A percentile compares a stretch with the other conserved stretches of the same genome.
phyloP scores from a whole-genome alignment of 2,797 vertebrate genomes.

The Linurgus olivaceus region DNA sequence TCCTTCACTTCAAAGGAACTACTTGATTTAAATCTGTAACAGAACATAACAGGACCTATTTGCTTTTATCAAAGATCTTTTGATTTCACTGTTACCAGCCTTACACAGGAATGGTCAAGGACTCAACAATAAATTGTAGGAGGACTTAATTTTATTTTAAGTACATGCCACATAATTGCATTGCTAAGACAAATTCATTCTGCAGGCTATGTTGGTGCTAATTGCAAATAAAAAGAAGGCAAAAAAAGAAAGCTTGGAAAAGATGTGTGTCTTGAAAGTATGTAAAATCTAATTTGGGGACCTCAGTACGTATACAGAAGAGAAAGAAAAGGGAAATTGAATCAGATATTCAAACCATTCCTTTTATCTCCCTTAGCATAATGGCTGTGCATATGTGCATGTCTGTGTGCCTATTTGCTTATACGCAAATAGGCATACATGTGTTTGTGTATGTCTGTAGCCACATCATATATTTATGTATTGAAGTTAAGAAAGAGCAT shows the following conservation, averaged over 20 bases:
- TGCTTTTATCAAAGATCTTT: neutral
- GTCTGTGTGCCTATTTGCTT: neutral
- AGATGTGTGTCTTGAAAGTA: neutral
- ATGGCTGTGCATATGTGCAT: neutral
- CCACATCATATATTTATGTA: neutral
- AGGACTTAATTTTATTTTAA: neutral
- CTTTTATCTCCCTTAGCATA: neutral
- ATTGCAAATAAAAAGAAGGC: neutral
- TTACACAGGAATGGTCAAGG: neutral
- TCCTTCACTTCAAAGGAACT: constrained; percentile 14
- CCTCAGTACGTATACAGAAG: neutral
- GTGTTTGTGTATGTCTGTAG: neutral
- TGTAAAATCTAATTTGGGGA: neutral
- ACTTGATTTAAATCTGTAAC: constrained; percentile 1
- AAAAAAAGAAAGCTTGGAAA: neutral
- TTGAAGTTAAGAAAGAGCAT: neutral
- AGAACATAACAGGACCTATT: neutral
- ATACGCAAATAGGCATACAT: neutral
- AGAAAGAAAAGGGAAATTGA: neutral
- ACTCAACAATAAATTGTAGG: neutral
- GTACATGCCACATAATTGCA: neutral
- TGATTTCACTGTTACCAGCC: neutral
- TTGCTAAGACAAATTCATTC: neutral
- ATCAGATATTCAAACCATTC: neutral
- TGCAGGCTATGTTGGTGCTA: neutral